Evolutionary conservation across 2,113 vertebrate genomes (phyloP), one percentile per base, ranked within the genome.

Genomic region (Malurus alboscapulatus): DNA sequence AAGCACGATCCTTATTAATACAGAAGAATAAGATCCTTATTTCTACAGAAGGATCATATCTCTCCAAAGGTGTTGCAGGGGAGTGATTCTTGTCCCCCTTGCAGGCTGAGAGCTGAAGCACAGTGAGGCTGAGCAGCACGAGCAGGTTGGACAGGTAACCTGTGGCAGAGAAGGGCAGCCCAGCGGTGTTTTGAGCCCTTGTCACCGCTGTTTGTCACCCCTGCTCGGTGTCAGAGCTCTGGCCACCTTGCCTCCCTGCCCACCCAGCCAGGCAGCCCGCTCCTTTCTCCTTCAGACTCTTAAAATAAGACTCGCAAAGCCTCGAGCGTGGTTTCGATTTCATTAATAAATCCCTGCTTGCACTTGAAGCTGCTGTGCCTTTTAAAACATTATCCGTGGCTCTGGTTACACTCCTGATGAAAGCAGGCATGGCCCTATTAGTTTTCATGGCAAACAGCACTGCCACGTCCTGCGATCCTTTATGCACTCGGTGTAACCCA

Each of bases 331-430:
- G 95, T 96, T 96, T 96, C 71, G 2, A 95, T 96, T 96, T 94
- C 96, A 90, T 95, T 96, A 96, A 95, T 96, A 96, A 96, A 96
- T 94, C 91, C 94, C 91, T 59, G 61, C 95, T 95, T 94, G 94
- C 90, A 90, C 95, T 93, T 94, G 90, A 87, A 92, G 87, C 87
- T 95, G 94, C 95, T 88, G 94, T 94, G 94, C 94, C 93, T 96
- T 94, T 95, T 94, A 94, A 96, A 96, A 94, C 87, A 71, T 94
- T 96, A 92, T 82, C 91, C 53, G 12, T 89, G 91, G 93, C 94
- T 96, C 95, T 94, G 93, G 88, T 96, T 96, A 95, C 95, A 94
- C 30, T 53, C 91, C 87, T 77, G 96, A 96, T 96, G 94, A 96
- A 96, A 96, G 96, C 94, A 91, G 90, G 65, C 94, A 88, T 29